A percentile compares a stretch with the other conserved stretches of the same genome.
Conservation (phyloP, 92 coral and sea anemone species). For the Bergia sp. region DNA sequence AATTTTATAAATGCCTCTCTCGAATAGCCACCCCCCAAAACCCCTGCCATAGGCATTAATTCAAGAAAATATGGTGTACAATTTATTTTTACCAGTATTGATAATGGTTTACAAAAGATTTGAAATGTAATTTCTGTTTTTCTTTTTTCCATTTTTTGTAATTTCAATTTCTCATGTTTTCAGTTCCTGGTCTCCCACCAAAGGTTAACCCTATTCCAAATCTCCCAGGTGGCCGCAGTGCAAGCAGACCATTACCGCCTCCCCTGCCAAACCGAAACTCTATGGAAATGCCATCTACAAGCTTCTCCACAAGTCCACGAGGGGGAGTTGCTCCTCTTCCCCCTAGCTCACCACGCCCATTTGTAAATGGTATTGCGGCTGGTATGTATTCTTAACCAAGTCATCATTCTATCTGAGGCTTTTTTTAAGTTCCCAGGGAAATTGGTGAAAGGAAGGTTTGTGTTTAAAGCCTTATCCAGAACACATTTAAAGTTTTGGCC, state of each 20-base stretch:
- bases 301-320: constrained; percentile 28
- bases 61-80: no score
- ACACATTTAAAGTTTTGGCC: background rate
- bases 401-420: background rate
- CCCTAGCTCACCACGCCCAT: constrained; percentile 12
- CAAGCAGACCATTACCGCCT: constrained; percentile 17
- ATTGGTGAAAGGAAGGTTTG: background rate
- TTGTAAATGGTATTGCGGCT: constrained; percentile 1
- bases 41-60: no score
- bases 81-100: no score
- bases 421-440: background rate
- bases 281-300: constrained; percentile 13
- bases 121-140: no score
- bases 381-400: background rate
- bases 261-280: constrained; percentile 23
- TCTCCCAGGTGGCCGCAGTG: constrained; percentile 11
- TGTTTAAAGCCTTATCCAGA: background rate
- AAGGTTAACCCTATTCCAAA: background rate
- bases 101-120: no score
- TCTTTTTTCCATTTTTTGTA: no score
- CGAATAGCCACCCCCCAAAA: no score
- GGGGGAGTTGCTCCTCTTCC: constrained; percentile 14
- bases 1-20: no score
- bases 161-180: no score
- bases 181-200: constrained; percentile 20